A percentile compares a stretch with the other conserved stretches of the same genome.
Conservation (phyloP, 2,113 vertebrate genomes). For the Triplophysa dalaica region DNA sequence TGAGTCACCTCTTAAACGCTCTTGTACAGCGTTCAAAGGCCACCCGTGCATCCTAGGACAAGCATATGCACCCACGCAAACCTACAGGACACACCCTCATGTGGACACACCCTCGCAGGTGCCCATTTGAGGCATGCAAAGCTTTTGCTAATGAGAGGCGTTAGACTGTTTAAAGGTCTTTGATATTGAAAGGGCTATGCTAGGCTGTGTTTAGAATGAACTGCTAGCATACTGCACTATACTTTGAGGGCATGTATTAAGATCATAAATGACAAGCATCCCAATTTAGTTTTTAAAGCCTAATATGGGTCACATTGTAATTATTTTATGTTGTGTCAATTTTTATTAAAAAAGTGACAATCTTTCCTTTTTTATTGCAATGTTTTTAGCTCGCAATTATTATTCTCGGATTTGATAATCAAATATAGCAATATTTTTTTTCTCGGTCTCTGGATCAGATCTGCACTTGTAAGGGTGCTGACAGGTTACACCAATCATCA, state of each 20-base stretch:
- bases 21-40: background rate
- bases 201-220: too few species aligned
- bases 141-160: slow-evolving; percentile 30
- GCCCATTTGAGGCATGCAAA: slow-evolving; percentile 26
- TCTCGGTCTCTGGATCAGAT: slow-evolving; percentile 1
- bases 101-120: slow-evolving; percentile 28
- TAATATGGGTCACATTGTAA: too few species aligned
- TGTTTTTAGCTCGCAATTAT: too few species aligned
- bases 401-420: background rate
- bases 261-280: too few species aligned
- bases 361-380: too few species aligned
- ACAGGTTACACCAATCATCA: background rate
- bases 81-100: slow-evolving; percentile 13
- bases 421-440: background rate
- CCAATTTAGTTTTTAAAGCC: too few species aligned
- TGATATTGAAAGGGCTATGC: background rate
- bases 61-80: background rate
- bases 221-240: too few species aligned
- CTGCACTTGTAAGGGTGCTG: background rate
- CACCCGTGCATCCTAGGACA: background rate
- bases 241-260: too few species aligned
- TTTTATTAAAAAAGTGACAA: too few species aligned
- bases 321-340: too few species aligned
- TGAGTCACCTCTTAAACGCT: slow-evolving; percentile 16
- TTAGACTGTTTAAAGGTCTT: background rate